Conservation (phyloP, 2,113 vertebrate species). For the Natator depressus region DNA sequence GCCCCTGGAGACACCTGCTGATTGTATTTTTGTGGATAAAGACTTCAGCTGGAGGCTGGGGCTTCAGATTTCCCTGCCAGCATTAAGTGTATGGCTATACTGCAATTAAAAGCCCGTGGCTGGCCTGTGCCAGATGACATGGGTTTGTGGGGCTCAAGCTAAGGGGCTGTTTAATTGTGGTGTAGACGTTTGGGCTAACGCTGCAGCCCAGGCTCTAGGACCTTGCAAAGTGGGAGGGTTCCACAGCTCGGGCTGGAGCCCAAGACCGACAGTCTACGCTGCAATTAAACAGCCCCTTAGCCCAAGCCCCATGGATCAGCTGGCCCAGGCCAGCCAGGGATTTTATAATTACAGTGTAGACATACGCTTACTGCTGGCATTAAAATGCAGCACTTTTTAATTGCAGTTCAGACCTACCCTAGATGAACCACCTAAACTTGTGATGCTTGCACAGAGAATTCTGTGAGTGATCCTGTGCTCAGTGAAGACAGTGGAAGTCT, state of each 20-base stretch:
- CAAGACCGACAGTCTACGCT: neutral
- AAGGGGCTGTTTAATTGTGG: neutral
- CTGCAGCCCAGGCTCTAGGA: neutral
- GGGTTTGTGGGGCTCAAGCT: neutral
- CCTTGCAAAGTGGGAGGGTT: neutral
- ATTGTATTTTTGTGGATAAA: neutral
- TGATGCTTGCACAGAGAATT: conserved; percentile 18
- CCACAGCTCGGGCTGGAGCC: neutral
- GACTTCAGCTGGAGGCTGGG: no score
- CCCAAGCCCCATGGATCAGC: neutral
- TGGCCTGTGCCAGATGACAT: neutral
- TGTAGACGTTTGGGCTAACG: neutral
- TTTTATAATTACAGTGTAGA: neutral
- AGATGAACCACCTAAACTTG: conserved; percentile 13
- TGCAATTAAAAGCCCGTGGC: neutral
- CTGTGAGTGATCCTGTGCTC: neutral
- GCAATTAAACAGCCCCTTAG: neutral
- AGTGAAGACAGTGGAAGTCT: neutral
- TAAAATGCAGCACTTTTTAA: neutral
- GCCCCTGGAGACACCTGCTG: neutral
- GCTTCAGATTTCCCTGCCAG: no score
- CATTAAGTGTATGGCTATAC: no score
- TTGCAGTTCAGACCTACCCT: neutral
- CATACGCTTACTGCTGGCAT: neutral
- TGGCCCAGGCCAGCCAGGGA: neutral